These are phyloP conservation scores for Phorcus lineatus DNA, from an alignment of 2,888 invertebrate species.

Conservation along the genomic window DNA sequence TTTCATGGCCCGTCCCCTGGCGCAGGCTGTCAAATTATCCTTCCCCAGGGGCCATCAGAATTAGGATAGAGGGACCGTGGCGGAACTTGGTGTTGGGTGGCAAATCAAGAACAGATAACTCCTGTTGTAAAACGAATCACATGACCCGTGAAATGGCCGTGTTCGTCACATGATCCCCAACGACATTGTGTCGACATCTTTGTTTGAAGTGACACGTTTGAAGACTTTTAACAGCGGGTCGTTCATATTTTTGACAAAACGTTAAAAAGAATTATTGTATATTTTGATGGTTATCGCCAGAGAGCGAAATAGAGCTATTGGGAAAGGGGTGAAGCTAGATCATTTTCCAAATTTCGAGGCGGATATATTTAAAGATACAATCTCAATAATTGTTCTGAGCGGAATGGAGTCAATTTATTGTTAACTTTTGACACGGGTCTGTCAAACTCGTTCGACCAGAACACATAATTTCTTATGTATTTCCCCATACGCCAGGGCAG, in stretches of 20 bases:
- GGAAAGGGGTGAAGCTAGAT: neutral
- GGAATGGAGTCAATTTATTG: no score
- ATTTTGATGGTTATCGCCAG: conserved; percentile 5
- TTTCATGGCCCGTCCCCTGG: neutral
- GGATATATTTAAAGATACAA: no score
- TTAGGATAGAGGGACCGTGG: neutral
- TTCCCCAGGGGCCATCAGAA: neutral
- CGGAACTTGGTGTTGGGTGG: neutral
- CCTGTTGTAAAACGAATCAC: neutral
- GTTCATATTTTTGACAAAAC: conserved; percentile 11
- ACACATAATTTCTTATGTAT: no score
- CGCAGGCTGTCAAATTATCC: conserved; percentile 12
- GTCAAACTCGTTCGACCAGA: no score
- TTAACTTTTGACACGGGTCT: no score
- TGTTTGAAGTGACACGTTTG: conserved; percentile 12
- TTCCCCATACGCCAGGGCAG: no score
- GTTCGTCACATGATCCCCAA: conserved; percentile 7
- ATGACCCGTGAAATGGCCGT: conserved; percentile 5
- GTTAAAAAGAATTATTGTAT: neutral
- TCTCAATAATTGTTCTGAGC: no score
- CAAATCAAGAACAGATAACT: conserved; percentile 7
- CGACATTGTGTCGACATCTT: conserved; percentile 7
- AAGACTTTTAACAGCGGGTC: neutral
- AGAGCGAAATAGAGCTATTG: conserved; percentile 7
- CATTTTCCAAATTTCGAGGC: no score